These are phyloP conservation scores for Pedionomus torquatus DNA, from an alignment of 2,113 vertebrate genomes.

Conservation along the genomic window DNA sequence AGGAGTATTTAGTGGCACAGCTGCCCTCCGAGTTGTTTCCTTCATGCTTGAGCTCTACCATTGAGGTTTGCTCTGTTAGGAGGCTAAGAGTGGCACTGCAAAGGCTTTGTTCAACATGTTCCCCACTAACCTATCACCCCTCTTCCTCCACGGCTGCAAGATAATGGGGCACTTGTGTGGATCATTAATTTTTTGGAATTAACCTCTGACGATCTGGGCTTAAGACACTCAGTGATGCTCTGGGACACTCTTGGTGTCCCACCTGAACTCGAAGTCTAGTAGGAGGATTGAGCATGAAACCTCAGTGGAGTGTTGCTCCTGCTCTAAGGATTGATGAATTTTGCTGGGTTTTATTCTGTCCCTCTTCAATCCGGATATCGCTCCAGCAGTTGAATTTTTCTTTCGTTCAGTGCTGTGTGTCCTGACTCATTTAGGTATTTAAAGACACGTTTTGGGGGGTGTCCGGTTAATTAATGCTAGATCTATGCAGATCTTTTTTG, in stretches of 20 bases:
- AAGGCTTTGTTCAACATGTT: not conserved
- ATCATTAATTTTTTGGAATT: not conserved
- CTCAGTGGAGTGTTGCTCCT: not conserved
- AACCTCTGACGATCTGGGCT: not conserved
- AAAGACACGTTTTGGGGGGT: rapidly evolving
- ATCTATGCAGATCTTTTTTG: not conserved
- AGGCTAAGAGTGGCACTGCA: not conserved
- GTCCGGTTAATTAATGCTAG: not conserved
- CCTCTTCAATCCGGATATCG: not conserved
- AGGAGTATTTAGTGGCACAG: rapidly evolving
- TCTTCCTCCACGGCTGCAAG: rapidly evolving
- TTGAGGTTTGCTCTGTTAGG: not conserved
- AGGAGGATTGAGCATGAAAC: rapidly evolving
- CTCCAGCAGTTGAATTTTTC: not conserved
- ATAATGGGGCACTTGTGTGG: rapidly evolving
- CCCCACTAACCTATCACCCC: not conserved
- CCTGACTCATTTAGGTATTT: not conserved
- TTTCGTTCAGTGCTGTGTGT: not conserved
- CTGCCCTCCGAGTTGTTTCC: not conserved
- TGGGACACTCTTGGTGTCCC: not conserved
- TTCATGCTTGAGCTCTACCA: rapidly evolving
- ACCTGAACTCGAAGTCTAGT: not conserved
- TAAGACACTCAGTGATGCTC: not conserved
- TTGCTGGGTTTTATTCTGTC: not conserved
- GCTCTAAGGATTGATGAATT: not conserved